Conservation (phyloP, 2,113 vertebrate genomes). For the Hemibagrus wyckioides region DNA sequence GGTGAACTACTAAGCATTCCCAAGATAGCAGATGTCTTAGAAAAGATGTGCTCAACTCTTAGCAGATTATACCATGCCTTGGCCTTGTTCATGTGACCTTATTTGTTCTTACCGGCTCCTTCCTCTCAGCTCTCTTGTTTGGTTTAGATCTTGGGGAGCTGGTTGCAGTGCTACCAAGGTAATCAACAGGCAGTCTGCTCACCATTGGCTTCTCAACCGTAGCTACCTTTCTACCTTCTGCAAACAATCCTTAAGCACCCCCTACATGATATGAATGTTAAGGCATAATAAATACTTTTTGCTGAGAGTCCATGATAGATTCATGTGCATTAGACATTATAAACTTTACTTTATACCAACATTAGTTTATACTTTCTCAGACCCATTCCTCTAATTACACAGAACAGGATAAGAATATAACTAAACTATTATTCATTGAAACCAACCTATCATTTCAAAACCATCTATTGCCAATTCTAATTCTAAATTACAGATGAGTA, state of each 20-base stretch:
- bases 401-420: neutral
- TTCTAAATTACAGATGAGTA: neutral
- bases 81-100: neutral
- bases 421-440: neutral
- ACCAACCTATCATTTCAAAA: neutral
- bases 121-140: neutral
- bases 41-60: neutral
- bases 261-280: neutral
- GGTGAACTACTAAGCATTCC: slow-evolving; percentile 2
- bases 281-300: neutral
- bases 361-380: neutral
- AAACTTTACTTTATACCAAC: neutral
- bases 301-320: neutral
- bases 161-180: neutral
- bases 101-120: neutral
- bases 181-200: neutral
- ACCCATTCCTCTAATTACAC: neutral
- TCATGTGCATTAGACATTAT: neutral
- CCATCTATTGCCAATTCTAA: neutral
- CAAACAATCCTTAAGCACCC: neutral
- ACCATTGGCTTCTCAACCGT: neutral
- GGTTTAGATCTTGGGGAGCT: neutral
- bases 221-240: neutral
- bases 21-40: neutral
- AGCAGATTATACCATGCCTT: neutral